These are phyloP conservation scores for Polypterus bichir DNA, from an alignment of 2,113 vertebrate genomes.

Conservation along the genomic window DNA sequence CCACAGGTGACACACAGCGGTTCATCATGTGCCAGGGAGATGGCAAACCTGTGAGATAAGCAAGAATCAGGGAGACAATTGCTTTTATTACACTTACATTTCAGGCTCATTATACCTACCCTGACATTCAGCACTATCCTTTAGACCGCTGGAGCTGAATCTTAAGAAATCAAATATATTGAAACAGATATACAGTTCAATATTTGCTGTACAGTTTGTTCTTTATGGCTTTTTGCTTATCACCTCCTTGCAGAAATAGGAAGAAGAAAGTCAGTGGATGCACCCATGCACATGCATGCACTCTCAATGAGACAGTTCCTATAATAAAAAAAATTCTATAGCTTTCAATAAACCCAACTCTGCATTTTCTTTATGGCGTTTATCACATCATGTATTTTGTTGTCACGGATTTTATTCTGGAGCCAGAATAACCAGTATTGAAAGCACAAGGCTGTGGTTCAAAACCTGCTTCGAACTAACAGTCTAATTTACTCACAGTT, in stretches of 20 bases:
- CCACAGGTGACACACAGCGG: conserved; percentile 17
- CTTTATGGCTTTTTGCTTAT: conserved; percentile 12
- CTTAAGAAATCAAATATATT: conserved; percentile 17
- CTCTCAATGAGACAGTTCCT: too few species aligned
- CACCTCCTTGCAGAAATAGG: conserved; percentile 1
- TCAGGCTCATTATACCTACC: background rate
- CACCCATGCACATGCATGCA: too few species aligned
- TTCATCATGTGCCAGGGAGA: conserved; percentile 19
- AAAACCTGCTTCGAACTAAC: too few species aligned
- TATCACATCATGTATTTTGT: too few species aligned
- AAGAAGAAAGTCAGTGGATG: too few species aligned
- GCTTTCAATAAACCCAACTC: too few species aligned
- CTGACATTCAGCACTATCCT: conserved; percentile 7
- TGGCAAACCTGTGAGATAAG: conserved; percentile 20
- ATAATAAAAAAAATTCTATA: too few species aligned
- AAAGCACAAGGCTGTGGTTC: too few species aligned
- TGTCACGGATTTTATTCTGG: too few species aligned
- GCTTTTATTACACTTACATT: conserved; percentile 13
- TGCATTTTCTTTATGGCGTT: too few species aligned
- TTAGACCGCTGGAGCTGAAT: conserved; percentile 6
- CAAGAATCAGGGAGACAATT: background rate
- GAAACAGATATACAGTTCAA: conserved; percentile 8
- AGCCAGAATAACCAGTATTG: too few species aligned
- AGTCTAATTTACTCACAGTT: too few species aligned
- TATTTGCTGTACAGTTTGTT: conserved; percentile 6